Base-by-base conservation (phyloP, 1,140 invertebrate species). In the Aethina tumida region DNA sequence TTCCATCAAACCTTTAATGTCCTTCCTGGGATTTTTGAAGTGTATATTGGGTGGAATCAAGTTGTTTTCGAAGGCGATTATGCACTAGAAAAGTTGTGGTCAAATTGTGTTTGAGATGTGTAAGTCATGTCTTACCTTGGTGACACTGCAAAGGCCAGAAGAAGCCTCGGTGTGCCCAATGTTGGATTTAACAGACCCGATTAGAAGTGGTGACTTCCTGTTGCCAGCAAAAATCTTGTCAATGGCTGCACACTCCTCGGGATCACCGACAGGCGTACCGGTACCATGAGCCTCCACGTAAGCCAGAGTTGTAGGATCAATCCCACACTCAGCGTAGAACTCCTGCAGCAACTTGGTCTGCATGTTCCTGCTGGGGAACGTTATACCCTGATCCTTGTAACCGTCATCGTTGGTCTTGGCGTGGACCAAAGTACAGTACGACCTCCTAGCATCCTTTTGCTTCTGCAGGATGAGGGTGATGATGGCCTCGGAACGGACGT, bases 181-280 rank as follows among this genome's bases (percentile, higher is more conserved):
- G 60, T 95, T 96, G 0, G 89, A 90, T 58, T 97, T 97, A 1
- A 92, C 70, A 0, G 90, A 87, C 2, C 92, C 92, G 45, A 96
- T 81, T 18, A 71, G 61, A 0, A 97, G 64, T 0, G 91, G 84
- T 2, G 62, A 65, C 0, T 52, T 67, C 10, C 80, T 65, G 5
- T 75, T 73, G 4, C 69, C 72, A 46, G 82, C 87, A 52, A 94
- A 81, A 3, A 90, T 70, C 47, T 78, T 74, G n/a, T 84, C 77
- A 9, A 96, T 75, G 0, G 87, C 82, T 47, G 77, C 72, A 1
- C 88, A 60, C 65, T 97, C 92, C 59, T 93, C 85, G 43, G 80
- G 77, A 62, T 95, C 93, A 13, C 82, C 81, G 1, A 80, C 76
- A 45, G 64, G 67, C 2, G 87, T 80, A 31, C 65, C 67, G 35